Percentiles rank a stretch among this genome's conserved stretches.
These are phyloP conservation scores for Empidonax alnorum DNA, from an alignment of 2,113 vertebrate genomes.

Conservation along the genomic window DNA sequence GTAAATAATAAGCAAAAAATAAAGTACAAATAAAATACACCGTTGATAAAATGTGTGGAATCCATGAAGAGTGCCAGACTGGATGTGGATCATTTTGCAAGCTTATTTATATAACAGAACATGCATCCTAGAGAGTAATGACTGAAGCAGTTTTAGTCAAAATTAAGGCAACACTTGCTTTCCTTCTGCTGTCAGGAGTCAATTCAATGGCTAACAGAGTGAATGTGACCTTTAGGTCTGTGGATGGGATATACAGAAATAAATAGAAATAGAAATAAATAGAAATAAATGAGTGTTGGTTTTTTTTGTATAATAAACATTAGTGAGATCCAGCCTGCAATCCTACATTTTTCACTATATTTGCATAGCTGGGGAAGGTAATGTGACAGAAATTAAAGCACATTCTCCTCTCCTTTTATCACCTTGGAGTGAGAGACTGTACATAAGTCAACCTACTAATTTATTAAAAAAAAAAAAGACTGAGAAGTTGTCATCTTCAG, in stretches of 20 bases:
- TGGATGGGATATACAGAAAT: no score
- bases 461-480: background rate
- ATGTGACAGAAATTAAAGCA: background rate
- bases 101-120: background rate
- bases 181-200: background rate
- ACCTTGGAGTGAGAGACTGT: background rate
- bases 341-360: background rate
- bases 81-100: background rate
- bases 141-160: background rate
- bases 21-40: background rate
- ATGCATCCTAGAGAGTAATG: background rate
- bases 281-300: background rate
- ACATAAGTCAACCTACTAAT: accelerated
- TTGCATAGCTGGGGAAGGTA: background rate
- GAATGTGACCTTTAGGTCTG: background rate
- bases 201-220: background rate
- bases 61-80: background rate
- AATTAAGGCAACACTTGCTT: background rate
- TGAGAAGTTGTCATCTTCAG: background rate
- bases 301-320: background rate
- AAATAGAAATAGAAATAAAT: background rate
- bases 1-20: no score
- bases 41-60: background rate
- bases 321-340: background rate
- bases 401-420: background rate